Evolutionary conservation across 2,797 vertebrate species (phyloP).

Genomic region (Sparidentex hasta): DNA sequence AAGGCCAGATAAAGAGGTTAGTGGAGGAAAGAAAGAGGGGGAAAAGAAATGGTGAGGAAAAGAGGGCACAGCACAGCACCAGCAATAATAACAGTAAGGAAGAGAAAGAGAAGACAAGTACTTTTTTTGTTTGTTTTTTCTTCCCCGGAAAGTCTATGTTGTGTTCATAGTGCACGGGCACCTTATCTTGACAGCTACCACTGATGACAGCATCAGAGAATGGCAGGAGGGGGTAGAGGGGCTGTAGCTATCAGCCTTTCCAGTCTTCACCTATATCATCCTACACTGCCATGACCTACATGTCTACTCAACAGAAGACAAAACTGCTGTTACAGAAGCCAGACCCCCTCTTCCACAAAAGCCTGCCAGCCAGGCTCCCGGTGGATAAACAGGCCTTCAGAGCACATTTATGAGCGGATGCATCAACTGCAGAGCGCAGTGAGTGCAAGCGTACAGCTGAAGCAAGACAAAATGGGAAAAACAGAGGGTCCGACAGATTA

Average conservation of each 20-base stretch:
- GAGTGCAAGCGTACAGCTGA: constrained; percentile 7
- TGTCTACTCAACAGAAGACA: constrained; percentile 27
- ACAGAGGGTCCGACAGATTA: background rate
- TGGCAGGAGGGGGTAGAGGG: background rate
- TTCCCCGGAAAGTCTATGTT: background rate
- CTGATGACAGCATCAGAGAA: constrained; percentile 7
- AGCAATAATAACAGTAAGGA: background rate
- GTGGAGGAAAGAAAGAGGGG: constrained; percentile 2
- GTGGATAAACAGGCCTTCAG: constrained; percentile 45
- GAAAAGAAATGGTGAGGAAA: background rate
- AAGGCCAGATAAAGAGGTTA: constrained; percentile 29
- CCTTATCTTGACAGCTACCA: constrained; percentile 40
- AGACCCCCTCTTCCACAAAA: constrained; percentile 30
- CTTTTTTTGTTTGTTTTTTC: background rate
- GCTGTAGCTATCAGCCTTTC: constrained; percentile 1
- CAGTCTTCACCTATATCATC: constrained; percentile 19
- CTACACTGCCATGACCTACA: constrained; percentile 28
- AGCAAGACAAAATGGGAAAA: background rate
- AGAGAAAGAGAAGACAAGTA: too few species aligned
- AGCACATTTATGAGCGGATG: constrained; percentile 43
- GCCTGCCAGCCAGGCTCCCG: background rate
- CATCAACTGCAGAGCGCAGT: background rate
- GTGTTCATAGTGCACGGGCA: background rate
- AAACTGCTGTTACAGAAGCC: constrained; percentile 47
- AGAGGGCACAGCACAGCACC: background rate